Conservation (phyloP, 2,113 vertebrate genomes). For the Rhabdomys dilectus region DNA sequence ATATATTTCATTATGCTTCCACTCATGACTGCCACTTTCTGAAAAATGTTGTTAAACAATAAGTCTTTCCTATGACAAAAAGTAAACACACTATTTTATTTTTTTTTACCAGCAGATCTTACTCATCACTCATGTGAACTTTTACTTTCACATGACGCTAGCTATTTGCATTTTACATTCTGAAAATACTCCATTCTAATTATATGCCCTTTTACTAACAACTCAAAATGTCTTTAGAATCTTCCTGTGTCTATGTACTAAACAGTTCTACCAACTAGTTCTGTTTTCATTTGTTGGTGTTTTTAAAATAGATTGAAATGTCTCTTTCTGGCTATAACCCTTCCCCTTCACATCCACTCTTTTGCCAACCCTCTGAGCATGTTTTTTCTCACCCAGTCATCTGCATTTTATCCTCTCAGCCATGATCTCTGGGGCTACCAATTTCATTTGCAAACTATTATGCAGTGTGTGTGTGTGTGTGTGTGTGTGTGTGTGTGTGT, state of each 20-base stretch:
- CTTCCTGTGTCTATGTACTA: slow-evolving; percentile 41
- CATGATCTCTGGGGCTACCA: background rate
- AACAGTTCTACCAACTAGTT: slow-evolving; percentile 19
- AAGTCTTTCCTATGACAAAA: slow-evolving; percentile 1
- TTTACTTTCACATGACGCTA: slow-evolving; percentile 7
- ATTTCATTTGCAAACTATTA: background rate
- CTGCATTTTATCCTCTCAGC: background rate
- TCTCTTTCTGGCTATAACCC: background rate
- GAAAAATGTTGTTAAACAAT: slow-evolving; percentile 25
- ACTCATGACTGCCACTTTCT: background rate
- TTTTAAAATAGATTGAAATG: slow-evolving; percentile 45
- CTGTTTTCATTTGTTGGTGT: slow-evolving; percentile 44
- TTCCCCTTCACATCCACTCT: background rate
- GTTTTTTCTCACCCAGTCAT: background rate
- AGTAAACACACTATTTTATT: slow-evolving; percentile 53
- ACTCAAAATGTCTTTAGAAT: slow-evolving; percentile 51
- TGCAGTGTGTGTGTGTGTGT: background rate
- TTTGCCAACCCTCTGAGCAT: background rate
- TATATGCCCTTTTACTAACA: background rate
- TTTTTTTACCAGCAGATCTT: slow-evolving; percentile 54
- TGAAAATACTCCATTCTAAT: slow-evolving; percentile 45
- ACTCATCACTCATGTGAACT: background rate
- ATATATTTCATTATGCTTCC: background rate
- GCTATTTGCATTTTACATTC: slow-evolving; percentile 8
- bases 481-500: background rate